A percentile compares a stretch with the other conserved stretches of the same genome.
Evolutionary conservation across 2,888 invertebrate species (phyloP).

Genomic region (Nebria salina): DNA sequence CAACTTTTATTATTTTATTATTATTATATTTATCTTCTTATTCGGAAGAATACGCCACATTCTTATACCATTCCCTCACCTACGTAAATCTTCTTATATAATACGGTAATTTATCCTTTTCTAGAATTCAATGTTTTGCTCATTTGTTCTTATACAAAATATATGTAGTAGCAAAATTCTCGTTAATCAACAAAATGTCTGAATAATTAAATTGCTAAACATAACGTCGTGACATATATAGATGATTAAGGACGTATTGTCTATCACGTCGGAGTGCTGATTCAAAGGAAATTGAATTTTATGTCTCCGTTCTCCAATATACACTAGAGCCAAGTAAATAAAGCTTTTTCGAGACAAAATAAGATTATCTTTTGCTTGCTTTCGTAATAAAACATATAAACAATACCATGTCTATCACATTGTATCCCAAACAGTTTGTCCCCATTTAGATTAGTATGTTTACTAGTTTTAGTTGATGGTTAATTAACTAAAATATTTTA

Average conservation of each 20-base stretch:
- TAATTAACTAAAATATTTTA: constrained; percentile 49
- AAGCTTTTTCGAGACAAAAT: background rate
- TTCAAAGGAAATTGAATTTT: background rate
- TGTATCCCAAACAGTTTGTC: background rate
- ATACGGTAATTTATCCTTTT: too few species aligned
- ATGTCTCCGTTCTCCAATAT: background rate
- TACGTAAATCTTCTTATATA: too few species aligned
- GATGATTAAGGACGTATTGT: background rate
- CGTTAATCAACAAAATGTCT: background rate
- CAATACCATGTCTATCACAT: background rate
- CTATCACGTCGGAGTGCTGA: background rate
- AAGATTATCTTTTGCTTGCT: too few species aligned
- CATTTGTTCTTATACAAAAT: too few species aligned
- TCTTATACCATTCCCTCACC: too few species aligned
- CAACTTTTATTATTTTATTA: too few species aligned
- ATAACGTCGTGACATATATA: background rate
- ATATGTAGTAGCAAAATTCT: too few species aligned
- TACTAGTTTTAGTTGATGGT: background rate
- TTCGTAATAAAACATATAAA: background rate
- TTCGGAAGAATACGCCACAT: too few species aligned
- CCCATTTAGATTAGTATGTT: background rate
- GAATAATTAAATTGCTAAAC: background rate
- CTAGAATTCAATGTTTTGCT: too few species aligned
- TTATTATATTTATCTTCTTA: too few species aligned
- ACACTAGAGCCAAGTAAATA: background rate